These are phyloP conservation scores for Ciconia nigra DNA, from an alignment of 2,797 vertebrate genomes.

Conservation along the genomic window DNA sequence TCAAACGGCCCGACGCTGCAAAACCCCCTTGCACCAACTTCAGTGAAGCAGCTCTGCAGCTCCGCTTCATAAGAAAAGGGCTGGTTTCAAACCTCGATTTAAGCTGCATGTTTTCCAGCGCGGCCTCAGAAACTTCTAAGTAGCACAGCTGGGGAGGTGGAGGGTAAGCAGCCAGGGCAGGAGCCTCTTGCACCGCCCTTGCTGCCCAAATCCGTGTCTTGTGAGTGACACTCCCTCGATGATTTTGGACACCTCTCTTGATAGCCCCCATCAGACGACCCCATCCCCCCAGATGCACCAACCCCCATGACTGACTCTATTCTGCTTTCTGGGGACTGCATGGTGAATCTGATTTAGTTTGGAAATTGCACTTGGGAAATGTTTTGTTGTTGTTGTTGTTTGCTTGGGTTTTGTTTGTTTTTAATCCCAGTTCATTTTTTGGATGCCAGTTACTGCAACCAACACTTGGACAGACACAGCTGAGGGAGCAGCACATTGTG, in stretches of 20 bases:
- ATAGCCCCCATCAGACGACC: not conserved
- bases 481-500: not conserved
- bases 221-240: rapidly evolving
- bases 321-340: not conserved
- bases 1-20: rapidly evolving
- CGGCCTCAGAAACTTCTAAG: not conserved
- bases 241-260: not conserved
- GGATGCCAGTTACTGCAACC: not conserved
- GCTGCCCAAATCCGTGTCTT: not conserved
- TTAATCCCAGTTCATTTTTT: not conserved
- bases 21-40: not conserved
- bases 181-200: not conserved
- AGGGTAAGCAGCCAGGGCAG: not conserved
- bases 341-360: not conserved
- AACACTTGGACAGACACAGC: not conserved
- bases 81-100: not conserved
- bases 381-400: not conserved
- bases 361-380: not conserved
- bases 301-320: not conserved
- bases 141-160: not conserved
- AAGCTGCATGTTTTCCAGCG: not conserved
- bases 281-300: not conserved
- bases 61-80: not conserved
- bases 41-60: not conserved
- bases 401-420: not conserved